Evolutionary conservation across 2,113 vertebrate species (phyloP).

Genomic region (Myrmecophaga tridactyla): DNA sequence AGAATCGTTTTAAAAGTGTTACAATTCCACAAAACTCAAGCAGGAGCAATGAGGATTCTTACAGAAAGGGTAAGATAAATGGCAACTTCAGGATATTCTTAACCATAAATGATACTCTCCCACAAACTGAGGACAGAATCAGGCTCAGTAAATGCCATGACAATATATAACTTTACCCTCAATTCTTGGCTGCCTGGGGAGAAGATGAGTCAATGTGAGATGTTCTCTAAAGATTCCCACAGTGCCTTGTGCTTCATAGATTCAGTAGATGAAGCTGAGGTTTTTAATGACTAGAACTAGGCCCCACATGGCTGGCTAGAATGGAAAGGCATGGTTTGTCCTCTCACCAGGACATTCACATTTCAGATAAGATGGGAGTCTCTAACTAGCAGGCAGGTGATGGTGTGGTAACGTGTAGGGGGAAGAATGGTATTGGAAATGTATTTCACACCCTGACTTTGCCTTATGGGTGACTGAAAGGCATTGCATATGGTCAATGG

Average conservation of each 20-base stretch:
- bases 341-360: neutral
- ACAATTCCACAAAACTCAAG: neutral
- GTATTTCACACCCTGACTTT: neutral
- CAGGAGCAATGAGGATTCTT: neutral
- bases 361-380: neutral
- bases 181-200: conserved; percentile 41
- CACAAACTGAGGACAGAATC: conserved; percentile 10
- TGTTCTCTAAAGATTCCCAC: conserved; percentile 22
- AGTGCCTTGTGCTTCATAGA: conserved; percentile 17
- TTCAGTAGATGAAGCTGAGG: neutral
- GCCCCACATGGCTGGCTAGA: neutral
- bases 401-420: neutral
- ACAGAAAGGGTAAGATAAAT: conserved; percentile 37
- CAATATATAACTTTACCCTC: conserved; percentile 38
- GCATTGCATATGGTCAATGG: neutral
- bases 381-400: neutral
- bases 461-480: neutral
- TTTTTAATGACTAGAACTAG: conserved; percentile 24
- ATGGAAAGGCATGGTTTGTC: neutral
- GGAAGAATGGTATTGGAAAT: neutral
- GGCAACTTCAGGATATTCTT: conserved; percentile 11
- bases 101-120: conserved; percentile 34
- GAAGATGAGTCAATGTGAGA: conserved; percentile 42
- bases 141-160: conserved; percentile 50
- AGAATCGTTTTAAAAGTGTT: neutral